A percentile compares a stretch with the other conserved stretches of the same genome.
These are phyloP conservation scores for Lagopus leucura DNA, from an alignment of 2,113 vertebrate genomes.

Conservation along the genomic window DNA sequence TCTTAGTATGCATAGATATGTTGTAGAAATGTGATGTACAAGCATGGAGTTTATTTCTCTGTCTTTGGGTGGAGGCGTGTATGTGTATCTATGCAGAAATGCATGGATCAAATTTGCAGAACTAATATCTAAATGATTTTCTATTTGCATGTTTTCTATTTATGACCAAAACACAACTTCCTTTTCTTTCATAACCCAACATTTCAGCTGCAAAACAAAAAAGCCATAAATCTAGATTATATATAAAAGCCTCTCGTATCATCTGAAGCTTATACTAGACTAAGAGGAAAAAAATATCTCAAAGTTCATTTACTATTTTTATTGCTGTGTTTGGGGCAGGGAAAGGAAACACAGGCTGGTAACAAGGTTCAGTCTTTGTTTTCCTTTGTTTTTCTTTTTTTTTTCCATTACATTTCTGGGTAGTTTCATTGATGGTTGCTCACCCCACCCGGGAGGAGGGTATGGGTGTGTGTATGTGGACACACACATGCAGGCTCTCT, in stretches of 20 bases:
- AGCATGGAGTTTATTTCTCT: not conserved
- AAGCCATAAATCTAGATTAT: slow-evolving; percentile 18
- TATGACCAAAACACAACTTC: slow-evolving; percentile 14
- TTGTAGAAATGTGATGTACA: not conserved
- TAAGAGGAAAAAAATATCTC: not conserved
- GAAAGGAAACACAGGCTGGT: not conserved
- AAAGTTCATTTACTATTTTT: slow-evolving; percentile 48
- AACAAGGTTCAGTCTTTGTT: not conserved
- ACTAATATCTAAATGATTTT: slow-evolving; percentile 30
- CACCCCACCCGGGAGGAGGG: not conserved
- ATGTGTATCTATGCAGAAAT: not conserved
- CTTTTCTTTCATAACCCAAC: slow-evolving; percentile 13
- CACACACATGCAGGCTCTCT: not conserved
- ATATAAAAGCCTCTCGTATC: slow-evolving; percentile 4
- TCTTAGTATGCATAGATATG: not conserved
- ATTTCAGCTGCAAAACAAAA: slow-evolving; percentile 20
- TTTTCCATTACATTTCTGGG: not conserved
- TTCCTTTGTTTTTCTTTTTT: slow-evolving; percentile 9
- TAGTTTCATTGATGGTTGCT: not conserved
- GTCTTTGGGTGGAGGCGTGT: not conserved
- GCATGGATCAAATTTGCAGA: not conserved
- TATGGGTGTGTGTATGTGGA: not conserved
- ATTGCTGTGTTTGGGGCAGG: not conserved
- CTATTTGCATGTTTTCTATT: not conserved
- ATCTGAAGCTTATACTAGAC: not conserved